Base-by-base conservation (phyloP, 1,140 invertebrate species). In the Anadara kagoshimensis region DNA sequence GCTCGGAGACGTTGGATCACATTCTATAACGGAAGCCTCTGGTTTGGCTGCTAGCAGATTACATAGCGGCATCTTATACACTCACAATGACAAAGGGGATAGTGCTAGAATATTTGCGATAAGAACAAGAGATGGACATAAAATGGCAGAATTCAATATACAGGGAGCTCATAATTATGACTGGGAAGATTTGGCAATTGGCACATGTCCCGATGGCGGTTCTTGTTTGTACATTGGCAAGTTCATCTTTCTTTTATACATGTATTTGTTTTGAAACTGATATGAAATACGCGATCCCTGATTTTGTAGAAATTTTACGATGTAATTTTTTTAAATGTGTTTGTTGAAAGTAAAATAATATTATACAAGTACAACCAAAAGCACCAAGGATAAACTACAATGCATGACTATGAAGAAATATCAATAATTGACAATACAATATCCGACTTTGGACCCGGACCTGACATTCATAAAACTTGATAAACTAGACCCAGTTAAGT, bases 121-220 rank as follows among this genome's bases (percentile, higher is more conserved):
- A 22, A 64, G 78, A 36, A 44, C 69, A 0, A 71, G 10, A 5
- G 66, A 66, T 65, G 67, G 58, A 1, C 12, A 14, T 14, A 14
- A 66, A 16, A 36, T 66, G 24, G 72, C 79, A 11, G 62, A 14
- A 10, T 59, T 78, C 1, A 49, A 58, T 7, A 71, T 78, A 8
- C 14, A 22, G 14, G 62, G 67, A 1, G 79, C 76, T 8, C 45
- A 18, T 3, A 68, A 80, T 62, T 49, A 78, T 43, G 79, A 80
- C 69, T 80, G 79, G 79, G 79, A 80, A 36, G 79, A 80, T 44
- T 65, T 80, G 24, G 76, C 76, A 0, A 63, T 78, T 4, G 76
- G 79, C 10, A 66, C 75, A 5, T 80, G 79, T 56, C 54, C 62
- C 20, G 44, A 51, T 1, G 56, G 62, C 3, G 36, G 47, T 14